phyloP scores from a whole-genome alignment of 2,797 vertebrate genomes.

The Muscicapa striata region DNA sequence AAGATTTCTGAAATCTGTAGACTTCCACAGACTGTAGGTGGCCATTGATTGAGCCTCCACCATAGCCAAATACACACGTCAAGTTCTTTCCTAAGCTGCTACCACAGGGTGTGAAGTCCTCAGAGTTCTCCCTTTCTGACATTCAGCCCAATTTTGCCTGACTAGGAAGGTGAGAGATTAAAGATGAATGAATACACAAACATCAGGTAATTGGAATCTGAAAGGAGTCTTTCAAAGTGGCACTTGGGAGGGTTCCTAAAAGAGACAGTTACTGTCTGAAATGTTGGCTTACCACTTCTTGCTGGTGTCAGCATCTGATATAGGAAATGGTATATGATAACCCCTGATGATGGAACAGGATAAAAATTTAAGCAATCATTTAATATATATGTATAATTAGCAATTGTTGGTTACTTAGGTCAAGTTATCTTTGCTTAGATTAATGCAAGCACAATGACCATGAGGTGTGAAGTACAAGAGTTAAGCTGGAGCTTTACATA shows the following conservation, averaged over 20 bases:
- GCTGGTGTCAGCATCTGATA: neutral
- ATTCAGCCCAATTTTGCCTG: neutral
- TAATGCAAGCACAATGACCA: neutral
- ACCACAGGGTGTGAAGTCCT: neutral
- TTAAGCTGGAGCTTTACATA: neutral
- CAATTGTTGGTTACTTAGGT: neutral
- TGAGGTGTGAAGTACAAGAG: neutral
- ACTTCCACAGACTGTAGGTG: neutral
- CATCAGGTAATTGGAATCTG: neutral
- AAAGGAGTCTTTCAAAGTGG: neutral
- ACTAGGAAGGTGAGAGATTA: neutral
- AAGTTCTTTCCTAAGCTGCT: neutral
- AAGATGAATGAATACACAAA: neutral
- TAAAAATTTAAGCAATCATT: neutral
- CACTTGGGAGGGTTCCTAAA: neutral
- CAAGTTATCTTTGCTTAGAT: neutral
- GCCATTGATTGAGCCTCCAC: neutral
- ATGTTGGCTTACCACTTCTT: neutral
- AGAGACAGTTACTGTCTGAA: neutral
- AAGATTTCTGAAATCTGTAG: neutral
- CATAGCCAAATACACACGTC: rapidly evolving
- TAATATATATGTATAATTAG: neutral
- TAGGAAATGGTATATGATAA: neutral
- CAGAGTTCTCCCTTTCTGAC: neutral
- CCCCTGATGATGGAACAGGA: neutral